These are phyloP conservation scores for Chymomyza fuscimana DNA, from an alignment of 2,888 invertebrate genomes.

Conservation along the genomic window DNA sequence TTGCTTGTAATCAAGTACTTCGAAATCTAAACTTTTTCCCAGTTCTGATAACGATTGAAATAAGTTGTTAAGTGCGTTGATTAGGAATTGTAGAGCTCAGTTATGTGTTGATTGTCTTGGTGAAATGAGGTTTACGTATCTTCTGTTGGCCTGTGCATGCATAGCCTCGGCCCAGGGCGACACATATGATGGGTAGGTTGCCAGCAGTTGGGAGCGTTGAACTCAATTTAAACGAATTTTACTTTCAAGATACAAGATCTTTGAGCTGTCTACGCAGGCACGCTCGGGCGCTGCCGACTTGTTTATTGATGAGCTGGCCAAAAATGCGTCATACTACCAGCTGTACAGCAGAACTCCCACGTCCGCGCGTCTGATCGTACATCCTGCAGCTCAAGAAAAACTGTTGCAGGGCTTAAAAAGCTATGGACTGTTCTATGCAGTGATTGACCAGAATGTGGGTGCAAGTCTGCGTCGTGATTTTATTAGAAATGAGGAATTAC, in stretches of 20 bases:
- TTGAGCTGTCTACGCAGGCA: slow-evolving; percentile 42
- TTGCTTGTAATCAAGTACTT: slow-evolving; percentile 21
- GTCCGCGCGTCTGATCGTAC: slow-evolving; percentile 57
- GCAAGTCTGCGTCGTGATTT: slow-evolving; percentile 43
- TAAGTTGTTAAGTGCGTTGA: slow-evolving; percentile 5
- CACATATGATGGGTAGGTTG: slow-evolving; percentile 52
- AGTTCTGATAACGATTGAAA: slow-evolving; percentile 17
- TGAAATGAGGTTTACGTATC: slow-evolving; percentile 41
- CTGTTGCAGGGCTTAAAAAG: slow-evolving; percentile 47
- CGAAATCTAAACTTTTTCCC: background rate
- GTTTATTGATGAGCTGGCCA: slow-evolving; percentile 39
- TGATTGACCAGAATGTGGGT: slow-evolving; percentile 59
- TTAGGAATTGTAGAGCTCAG: slow-evolving; percentile 23
- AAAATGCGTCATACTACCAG: slow-evolving; percentile 54
- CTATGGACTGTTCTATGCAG: slow-evolving; percentile 31
- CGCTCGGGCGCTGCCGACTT: slow-evolving; percentile 18
- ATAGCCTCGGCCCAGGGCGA: slow-evolving; percentile 23
- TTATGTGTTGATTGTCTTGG: slow-evolving; percentile 7
- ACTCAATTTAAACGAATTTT: background rate
- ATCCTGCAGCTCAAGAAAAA: slow-evolving; percentile 54
- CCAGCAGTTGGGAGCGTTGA: background rate
- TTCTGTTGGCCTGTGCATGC: slow-evolving; percentile 12
- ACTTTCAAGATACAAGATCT: slow-evolving; percentile 63
- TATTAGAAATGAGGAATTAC: slow-evolving; percentile 35
- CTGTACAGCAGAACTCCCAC: slow-evolving; percentile 34